Base-by-base conservation (phyloP, 1,140 invertebrate genomes). In the Leptonema lineaticorne region DNA sequence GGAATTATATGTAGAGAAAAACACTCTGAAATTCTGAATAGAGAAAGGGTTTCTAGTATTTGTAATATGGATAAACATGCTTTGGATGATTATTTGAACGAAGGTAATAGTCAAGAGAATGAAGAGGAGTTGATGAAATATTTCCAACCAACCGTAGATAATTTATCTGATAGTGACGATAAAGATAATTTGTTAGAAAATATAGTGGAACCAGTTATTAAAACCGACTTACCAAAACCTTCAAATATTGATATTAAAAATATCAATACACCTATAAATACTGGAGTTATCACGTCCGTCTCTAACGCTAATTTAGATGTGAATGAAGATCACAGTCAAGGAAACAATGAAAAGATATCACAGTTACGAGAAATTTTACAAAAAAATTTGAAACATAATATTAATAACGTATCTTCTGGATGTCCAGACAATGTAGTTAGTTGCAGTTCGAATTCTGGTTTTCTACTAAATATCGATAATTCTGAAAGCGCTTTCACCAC, bases 81-180 rank as follows among this genome's bases (percentile, higher is more conserved):
- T 37, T 78, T 93, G 37, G 89, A 91, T 74, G 90, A 92, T 78
- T 92, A 92, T 77, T 82, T 92, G 71, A 64, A 64, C 22, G 87
- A 88, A 37, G 86, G 89, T 46, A 92, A 90, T 78, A 90, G 89
- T 46, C 89, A 92, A 75, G 90, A 92, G 73, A 89, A 89, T 73
- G 91, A 92, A 74, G 89, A 90, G 74, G 90, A 92, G 78, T 76
- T 92, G 69, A 78, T 92, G 74, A 88, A 90, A 78, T 92, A 92
- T 80, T 91, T 92, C 78, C 88, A 89, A 73, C 85, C 88, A 69
- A 79, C 82, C 74, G 79, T 81, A 65, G 78, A 75, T 11, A 76
- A 76, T 7, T 53, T 70, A 16, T 74, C 76, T 1, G 67, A 63
- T 26, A 27, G 65, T 6, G 28, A 26, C 20, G 20, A 16, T 18